Base-by-base conservation (phyloP, 2,113 vertebrate species). In the Osmerus eperlanus region DNA sequence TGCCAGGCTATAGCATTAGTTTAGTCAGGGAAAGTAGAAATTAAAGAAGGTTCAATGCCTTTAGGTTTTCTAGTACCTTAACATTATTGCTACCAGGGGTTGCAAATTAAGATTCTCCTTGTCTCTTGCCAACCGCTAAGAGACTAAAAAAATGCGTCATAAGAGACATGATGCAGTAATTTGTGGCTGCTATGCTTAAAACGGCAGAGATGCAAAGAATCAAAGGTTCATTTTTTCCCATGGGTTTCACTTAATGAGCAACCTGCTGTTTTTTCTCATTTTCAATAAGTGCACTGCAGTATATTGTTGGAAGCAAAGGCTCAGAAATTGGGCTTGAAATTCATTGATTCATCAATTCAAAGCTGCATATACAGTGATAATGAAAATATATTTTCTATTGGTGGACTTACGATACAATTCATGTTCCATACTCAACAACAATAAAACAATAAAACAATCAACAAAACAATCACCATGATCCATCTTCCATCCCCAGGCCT, bases 31-130 rank as follows among this genome's bases (percentile, higher is more conserved):
- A 84, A 88, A 88, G 84, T 82, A 83, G 80, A 75, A 88, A 88
- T 90, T 90, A 88, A 77, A 81, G 81, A 71, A 89, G 86, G 85
- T 86, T 89, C 77, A 88, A 83, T 87, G 81, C 54, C 80, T 83
- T 89, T 80, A 85, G 86, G 87, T 88, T 79, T 91, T 90, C 86
- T 74, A 60, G 80, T 86, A 92, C 87, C 88, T 89, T 89, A 89
- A 85, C 75, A 93, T 93, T 92, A 92, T 92, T 90, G 79, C 82
- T 84, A 73, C 85, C 88, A 85, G 84, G 67, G 83, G 84, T 66
- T 82, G 75, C 88, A 90, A 90, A 90, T 90, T 91, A 82, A 82
- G 89, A 91, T 89, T 86, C 78, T 83, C 82, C 87, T 87, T 87
- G 86, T 91, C 81, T 89, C 78, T 76, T 61, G 4, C 75, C 70